Percentiles rank a stretch among this genome's conserved stretches.
Evolutionary conservation across 2,888 invertebrate genomes (phyloP).

Genomic region (Cephalotes varians): DNA sequence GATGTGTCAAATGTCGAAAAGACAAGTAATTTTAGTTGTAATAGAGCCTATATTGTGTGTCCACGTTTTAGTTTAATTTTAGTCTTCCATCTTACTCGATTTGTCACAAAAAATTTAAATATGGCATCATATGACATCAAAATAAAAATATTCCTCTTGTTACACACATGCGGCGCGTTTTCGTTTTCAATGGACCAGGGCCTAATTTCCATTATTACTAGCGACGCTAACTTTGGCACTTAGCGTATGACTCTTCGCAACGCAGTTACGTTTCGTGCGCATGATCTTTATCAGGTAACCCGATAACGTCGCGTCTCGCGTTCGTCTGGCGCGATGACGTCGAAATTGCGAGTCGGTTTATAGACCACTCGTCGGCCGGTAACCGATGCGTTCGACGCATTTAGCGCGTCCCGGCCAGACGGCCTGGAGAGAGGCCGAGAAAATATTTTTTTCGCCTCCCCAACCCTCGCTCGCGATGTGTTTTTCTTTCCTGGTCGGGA

Average conservation of each 20-base stretch:
- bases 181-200: not conserved
- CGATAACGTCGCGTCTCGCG: constrained; percentile 26
- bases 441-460: constrained; percentile 62
- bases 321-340: constrained; percentile 16
- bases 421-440: constrained; percentile 31
- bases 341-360: constrained; percentile 10
- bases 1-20: not conserved
- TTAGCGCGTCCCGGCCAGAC: constrained; percentile 24
- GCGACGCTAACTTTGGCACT: not conserved
- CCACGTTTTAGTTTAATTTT: not conserved
- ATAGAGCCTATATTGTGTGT: no score
- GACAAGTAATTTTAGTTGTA: not conserved
- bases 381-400: constrained; percentile 8
- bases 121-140: not conserved
- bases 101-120: not conserved
- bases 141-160: not conserved
- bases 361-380: constrained; percentile 17
- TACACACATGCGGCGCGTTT: not conserved
- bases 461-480: constrained; percentile 16
- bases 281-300: constrained; percentile 14
- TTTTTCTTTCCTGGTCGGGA: constrained; percentile 54
- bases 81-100: not conserved
- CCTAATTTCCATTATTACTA: not conserved
- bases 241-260: not conserved
- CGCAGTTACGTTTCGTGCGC: constrained; percentile 11